Conservation (phyloP, 2,113 vertebrate species). For the Gambusia holbrooki region DNA sequence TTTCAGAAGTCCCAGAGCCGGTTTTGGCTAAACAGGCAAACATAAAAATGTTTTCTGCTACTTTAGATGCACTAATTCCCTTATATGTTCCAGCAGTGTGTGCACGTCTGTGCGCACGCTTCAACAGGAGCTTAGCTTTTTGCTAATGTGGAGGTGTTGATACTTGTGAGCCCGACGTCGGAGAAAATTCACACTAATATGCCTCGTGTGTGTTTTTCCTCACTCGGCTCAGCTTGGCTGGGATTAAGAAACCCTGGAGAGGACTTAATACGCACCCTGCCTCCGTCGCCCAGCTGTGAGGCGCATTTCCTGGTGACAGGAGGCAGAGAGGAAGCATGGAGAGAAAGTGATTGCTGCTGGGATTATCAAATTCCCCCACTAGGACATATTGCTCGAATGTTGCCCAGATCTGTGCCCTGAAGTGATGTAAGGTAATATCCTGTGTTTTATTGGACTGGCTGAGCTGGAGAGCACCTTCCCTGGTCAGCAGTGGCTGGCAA, state of each 20-base stretch:
- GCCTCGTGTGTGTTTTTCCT: constrained; percentile 29
- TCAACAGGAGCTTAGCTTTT: constrained; percentile 23
- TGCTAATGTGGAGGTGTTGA: constrained; percentile 32
- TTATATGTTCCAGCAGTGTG: background rate
- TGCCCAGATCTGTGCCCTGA: background rate
- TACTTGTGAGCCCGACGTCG: constrained; percentile 23
- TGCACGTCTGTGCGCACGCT: background rate
- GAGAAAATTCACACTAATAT: constrained; percentile 26
- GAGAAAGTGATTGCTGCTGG: background rate
- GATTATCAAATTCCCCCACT: constrained; percentile 22
- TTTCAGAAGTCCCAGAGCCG: background rate
- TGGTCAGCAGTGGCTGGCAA: too few species aligned
- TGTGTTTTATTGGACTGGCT: background rate
- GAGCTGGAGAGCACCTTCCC: background rate
- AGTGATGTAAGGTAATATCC: background rate
- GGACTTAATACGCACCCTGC: constrained; percentile 43
- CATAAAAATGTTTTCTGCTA: background rate
- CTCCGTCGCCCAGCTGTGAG: constrained; percentile 38
- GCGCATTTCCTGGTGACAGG: constrained; percentile 21
- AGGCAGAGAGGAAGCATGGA: constrained; percentile 11
- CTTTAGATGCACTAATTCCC: background rate
- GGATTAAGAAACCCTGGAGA: constrained; percentile 56
- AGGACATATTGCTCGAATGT: background rate
- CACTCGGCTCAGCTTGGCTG: constrained; percentile 15
- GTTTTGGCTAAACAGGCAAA: background rate